phyloP scores from a whole-genome alignment of 2,797 vertebrate species.

The Enteromius treurensis region DNA sequence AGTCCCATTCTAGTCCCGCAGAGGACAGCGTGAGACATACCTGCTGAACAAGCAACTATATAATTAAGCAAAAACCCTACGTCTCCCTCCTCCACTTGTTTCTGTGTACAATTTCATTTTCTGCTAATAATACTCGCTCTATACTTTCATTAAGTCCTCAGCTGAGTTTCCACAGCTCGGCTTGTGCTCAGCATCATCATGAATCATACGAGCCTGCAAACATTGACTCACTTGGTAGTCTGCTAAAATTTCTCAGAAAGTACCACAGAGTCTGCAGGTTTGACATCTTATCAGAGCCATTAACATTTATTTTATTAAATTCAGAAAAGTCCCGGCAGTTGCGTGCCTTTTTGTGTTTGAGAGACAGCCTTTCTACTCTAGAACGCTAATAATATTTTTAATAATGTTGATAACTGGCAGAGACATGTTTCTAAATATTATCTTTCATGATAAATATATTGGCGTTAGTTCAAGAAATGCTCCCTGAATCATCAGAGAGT shows the following conservation, averaged over 20 bases:
- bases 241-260: neutral
- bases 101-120: neutral
- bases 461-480: neutral
- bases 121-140: neutral
- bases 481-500: neutral
- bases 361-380: neutral
- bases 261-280: neutral
- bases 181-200: neutral
- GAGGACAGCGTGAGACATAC: conserved; percentile 47
- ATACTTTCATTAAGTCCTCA: neutral
- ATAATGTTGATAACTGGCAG: neutral
- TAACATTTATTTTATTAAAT: neutral
- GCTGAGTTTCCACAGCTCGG: neutral
- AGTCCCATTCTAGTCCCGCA: conserved; percentile 39
- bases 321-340: neutral
- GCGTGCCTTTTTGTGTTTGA: neutral
- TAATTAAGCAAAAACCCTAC: neutral
- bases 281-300: neutral
- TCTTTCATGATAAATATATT: neutral
- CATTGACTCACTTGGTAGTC: conserved; percentile 28
- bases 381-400: neutral
- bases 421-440: neutral
- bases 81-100: neutral
- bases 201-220: conserved; percentile 28
- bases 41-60: neutral